Base-by-base conservation (phyloP, 2,888 invertebrate genomes). In the Homarus gammarus region DNA sequence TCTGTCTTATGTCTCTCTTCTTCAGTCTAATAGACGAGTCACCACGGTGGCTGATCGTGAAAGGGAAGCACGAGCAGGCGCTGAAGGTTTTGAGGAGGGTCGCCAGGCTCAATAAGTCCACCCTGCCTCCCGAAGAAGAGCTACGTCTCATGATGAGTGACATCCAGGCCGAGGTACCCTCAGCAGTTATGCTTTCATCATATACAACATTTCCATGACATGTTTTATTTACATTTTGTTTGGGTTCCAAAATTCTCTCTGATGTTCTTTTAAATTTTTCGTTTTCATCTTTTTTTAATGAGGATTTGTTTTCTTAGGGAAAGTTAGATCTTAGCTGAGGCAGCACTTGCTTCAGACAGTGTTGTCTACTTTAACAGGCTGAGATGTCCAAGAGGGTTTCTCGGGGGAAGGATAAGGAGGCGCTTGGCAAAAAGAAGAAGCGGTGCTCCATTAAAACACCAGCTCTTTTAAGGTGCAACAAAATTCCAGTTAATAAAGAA, bases 11-110 rank as follows among this genome's bases (percentile, higher is more conserved):
- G 0, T 31, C 51, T 51, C 49, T 18, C 31, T 3, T 68, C 64
- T 12, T 8, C 73, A 87, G 87, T 56, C 40, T 77, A 2, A n/a
- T 88, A 22, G 75, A 88, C 38, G 88, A 88, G 56, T 88, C 88
- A 0, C 77, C 88, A 2, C 2, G 88, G 3, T 88, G 88, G 88
- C 70, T 88, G 15, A 79, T 77, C n/a, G 77, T 83, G 33, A 49
- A 64, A n/a, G 84, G 84, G 2, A 27, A 51, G n/a, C 75, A 64
- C 22, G 49, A 88, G 15, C 38, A 68, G 15, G 88, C 88, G 2
- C 36, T 77, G n/a, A 36, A 72, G 3, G 84, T 84, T 3, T 22
- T 88, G 0, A 44, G 61, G 33, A 56, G 64, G 12, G 88, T 83
- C 18, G 75, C 75, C 27, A 75, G 75, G n/a, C 82, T 87, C 27